Evolutionary conservation across 1,140 invertebrate genomes (phyloP).

Genomic region (Hetaerina americana): DNA sequence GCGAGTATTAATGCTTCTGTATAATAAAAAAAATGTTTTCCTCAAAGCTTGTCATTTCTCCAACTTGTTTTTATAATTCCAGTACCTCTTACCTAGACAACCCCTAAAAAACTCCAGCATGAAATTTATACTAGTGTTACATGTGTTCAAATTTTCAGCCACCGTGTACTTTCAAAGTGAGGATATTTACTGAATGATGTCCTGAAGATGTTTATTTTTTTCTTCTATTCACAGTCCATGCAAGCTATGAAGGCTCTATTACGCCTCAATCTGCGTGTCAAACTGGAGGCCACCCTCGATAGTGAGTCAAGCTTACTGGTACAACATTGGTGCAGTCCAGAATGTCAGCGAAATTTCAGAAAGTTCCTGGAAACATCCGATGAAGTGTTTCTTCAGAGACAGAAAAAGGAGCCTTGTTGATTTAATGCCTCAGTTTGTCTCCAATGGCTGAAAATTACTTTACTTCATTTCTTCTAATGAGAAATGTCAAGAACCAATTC

Average conservation of each 20-base stretch:
- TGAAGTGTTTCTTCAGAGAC: neutral
- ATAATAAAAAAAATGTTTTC: too few species aligned
- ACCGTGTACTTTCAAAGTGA: too few species aligned
- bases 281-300: constrained; percentile 40
- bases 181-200: too few species aligned
- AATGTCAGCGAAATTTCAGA: constrained; percentile 36
- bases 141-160: too few species aligned
- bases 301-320: constrained; percentile 42
- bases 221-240: constrained; percentile 36
- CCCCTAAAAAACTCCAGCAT: too few species aligned
- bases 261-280: constrained; percentile 34
- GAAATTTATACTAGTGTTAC: too few species aligned
- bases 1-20: too few species aligned
- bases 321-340: constrained; percentile 48
- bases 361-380: neutral
- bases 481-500: neutral
- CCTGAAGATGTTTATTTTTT: constrained; percentile 6
- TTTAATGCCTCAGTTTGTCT: neutral
- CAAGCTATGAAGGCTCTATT: constrained; percentile 43
- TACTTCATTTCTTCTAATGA: neutral
- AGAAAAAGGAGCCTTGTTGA: neutral
- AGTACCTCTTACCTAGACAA: too few species aligned
- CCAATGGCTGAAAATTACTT: neutral
- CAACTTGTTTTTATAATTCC: too few species aligned
- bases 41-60: too few species aligned